Conservation (phyloP, 2,113 vertebrate genomes). For the Serilophus lunatus region DNA sequence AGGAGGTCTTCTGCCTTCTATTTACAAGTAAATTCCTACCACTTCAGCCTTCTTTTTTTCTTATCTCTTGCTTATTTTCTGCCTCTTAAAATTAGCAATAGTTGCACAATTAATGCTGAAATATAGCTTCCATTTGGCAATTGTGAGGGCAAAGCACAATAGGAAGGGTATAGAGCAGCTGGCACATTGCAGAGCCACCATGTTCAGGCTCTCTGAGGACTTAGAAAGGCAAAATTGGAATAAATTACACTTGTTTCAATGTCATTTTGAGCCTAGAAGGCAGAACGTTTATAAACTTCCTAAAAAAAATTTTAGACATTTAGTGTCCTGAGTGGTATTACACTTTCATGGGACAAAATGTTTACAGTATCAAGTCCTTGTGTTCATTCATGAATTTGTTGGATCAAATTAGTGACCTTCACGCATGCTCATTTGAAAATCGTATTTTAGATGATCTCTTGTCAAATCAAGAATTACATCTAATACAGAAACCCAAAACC, state of each 20-base stretch:
- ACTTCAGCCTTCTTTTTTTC: neutral
- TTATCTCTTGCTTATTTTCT: neutral
- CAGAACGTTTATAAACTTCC: neutral
- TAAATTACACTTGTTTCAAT: neutral
- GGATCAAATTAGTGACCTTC: neutral
- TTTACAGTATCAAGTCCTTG: neutral
- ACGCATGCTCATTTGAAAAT: neutral
- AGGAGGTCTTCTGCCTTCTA: neutral
- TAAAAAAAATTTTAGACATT: neutral
- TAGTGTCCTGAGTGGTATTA: neutral
- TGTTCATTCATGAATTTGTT: neutral
- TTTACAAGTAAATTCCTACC: neutral
- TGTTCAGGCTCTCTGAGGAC: neutral
- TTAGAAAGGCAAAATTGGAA: neutral
- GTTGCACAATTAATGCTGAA: neutral
- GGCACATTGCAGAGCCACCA: neutral
- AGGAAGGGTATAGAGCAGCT: neutral
- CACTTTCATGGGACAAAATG: neutral
- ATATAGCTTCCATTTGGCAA: neutral
- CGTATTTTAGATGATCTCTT: accelerated
- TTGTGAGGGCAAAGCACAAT: neutral
- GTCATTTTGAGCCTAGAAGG: neutral
- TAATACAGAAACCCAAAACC: neutral
- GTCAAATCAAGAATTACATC: neutral
- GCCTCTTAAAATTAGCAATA: neutral